phyloP scores from a whole-genome alignment of 2,113 vertebrate genomes.

The Chaenocephalus aceratus region DNA sequence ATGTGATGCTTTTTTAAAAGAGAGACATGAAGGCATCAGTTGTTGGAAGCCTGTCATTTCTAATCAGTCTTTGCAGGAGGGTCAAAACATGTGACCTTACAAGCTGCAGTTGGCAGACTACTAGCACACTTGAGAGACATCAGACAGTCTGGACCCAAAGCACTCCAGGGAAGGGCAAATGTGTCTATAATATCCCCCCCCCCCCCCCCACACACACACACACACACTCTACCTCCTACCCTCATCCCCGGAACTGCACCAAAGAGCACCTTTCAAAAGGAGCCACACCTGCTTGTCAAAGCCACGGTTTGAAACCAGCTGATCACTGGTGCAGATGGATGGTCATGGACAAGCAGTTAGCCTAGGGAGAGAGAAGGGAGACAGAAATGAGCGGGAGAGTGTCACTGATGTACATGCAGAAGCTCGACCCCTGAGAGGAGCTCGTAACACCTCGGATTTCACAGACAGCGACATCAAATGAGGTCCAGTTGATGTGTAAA shows the following conservation, averaged over 20 bases:
- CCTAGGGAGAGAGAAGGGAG: not conserved
- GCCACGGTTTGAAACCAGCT: slow-evolving; percentile 52
- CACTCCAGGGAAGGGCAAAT: slow-evolving; percentile 43
- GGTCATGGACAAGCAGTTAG: slow-evolving; percentile 52
- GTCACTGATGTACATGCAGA: slow-evolving; percentile 47
- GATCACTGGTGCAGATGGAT: slow-evolving; percentile 80
- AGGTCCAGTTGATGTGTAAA: slow-evolving; percentile 34
- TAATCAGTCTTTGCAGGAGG: slow-evolving; percentile 42
- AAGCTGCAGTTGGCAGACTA: slow-evolving; percentile 39
- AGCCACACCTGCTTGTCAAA: slow-evolving; percentile 68
- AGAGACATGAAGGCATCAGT: slow-evolving; percentile 12
- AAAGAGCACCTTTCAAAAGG: slow-evolving; percentile 63
- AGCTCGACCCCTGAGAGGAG: slow-evolving; percentile 50
- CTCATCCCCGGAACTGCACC: slow-evolving; percentile 45
- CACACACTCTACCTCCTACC: slow-evolving; percentile 21
- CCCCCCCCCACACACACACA: too few relatives aligned
- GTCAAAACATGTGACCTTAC: slow-evolving; percentile 57
- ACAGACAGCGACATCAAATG: slow-evolving; percentile 53
- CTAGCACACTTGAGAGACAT: slow-evolving; percentile 47
- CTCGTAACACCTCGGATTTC: slow-evolving; percentile 40
- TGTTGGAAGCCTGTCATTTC: slow-evolving; percentile 37
- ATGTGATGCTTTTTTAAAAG: not conserved
- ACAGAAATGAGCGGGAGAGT: not conserved
- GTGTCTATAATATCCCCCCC: slow-evolving; percentile 23
- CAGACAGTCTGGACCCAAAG: slow-evolving; percentile 48